Percentiles rank a stretch among this genome's conserved stretches.
phyloP scores from a whole-genome alignment of 1,140 invertebrate genomes.

The Philaenus spumarius region DNA sequence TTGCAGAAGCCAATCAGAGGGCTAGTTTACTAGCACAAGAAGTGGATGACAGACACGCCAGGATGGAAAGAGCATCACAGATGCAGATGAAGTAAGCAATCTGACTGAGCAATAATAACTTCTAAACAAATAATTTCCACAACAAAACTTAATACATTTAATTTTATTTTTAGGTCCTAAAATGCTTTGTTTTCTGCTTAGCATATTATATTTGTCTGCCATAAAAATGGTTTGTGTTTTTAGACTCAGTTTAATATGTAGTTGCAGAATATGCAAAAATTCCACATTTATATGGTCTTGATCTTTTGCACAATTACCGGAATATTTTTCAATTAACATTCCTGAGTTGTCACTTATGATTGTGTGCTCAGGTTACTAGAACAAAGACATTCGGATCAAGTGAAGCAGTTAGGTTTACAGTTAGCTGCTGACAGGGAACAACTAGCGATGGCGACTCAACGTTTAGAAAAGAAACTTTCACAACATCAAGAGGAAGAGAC shows the following conservation, averaged over 20 bases:
- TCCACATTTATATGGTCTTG: no score
- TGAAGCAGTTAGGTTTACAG: conserved; percentile 59
- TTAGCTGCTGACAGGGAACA: conserved; percentile 63
- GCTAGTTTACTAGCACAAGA: conserved; percentile 75
- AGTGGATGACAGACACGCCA: conserved; percentile 79
- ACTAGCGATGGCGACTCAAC: conserved; percentile 44
- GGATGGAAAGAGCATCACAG: conserved; percentile 65
- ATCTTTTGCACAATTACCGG: background rate
- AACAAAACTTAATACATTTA: no score
- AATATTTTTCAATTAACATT: background rate
- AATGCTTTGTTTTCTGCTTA: no score
- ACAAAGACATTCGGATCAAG: conserved; percentile 63
- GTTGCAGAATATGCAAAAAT: no score
- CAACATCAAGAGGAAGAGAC: conserved; percentile 47
- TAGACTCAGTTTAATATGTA: no score
- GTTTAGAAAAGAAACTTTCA: conserved; percentile 49
- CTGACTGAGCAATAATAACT: no score
- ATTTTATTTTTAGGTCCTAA: no score
- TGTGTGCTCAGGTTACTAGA: conserved; percentile 55
- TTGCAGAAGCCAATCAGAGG: conserved; percentile 72
- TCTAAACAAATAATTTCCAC: no score
- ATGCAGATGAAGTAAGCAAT: conserved; percentile 49
- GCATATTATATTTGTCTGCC: no score
- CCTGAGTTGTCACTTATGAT: no score
- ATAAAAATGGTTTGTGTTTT: no score